Conservation (phyloP, 2,113 vertebrate species). For the Bos indicus region DNA sequence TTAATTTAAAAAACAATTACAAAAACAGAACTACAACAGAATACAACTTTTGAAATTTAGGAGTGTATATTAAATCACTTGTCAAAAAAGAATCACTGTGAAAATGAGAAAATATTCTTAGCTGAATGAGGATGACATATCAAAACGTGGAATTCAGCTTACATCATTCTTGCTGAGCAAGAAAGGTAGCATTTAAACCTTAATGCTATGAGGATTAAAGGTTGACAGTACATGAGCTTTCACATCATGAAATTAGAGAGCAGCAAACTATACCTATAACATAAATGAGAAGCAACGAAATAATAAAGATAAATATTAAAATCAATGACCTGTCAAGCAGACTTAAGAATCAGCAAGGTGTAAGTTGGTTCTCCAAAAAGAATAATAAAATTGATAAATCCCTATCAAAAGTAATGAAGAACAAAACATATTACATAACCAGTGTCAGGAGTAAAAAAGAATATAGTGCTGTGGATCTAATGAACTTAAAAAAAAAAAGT, state of each 20-base stretch:
- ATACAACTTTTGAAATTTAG: background rate
- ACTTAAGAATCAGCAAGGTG: background rate
- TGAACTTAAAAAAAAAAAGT: background rate
- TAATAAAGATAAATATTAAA: background rate
- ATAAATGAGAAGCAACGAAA: background rate
- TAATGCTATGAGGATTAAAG: background rate
- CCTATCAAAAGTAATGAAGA: background rate
- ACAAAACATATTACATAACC: background rate
- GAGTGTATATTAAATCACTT: background rate
- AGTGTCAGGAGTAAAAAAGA: background rate
- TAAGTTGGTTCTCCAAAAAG: background rate
- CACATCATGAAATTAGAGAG: background rate
- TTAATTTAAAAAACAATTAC: background rate
- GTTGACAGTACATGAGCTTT: background rate
- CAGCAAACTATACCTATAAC: background rate
- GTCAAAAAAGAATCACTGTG: background rate
- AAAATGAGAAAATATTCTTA: constrained; percentile 4
- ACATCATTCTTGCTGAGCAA: background rate
- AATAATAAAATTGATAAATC: background rate
- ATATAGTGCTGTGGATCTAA: background rate
- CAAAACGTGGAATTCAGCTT: background rate
- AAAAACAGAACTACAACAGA: background rate
- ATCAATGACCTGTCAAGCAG: background rate
- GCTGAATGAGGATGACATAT: background rate
- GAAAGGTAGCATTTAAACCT: background rate